A percentile compares a stretch with the other conserved stretches of the same genome.
Evolutionary conservation across 2,797 vertebrate species (phyloP).

Genomic region (Pangasius mekongensis): DNA sequence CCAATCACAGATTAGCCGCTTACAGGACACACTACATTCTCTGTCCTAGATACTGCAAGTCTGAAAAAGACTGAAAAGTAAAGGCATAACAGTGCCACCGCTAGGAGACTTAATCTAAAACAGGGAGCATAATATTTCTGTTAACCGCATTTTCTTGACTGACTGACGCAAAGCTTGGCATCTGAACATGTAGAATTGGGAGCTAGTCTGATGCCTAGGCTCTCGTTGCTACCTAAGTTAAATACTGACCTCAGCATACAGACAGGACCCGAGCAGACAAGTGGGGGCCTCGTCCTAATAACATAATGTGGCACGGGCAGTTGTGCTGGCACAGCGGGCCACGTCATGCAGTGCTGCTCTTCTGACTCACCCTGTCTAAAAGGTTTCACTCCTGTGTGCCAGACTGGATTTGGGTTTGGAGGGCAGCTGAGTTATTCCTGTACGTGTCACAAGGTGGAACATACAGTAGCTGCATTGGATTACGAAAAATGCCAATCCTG

Average conservation of each 20-base stretch:
- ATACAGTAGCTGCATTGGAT: neutral
- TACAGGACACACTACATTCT: constrained; percentile 51
- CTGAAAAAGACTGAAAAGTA: constrained; percentile 27
- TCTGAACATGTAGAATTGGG: constrained; percentile 3
- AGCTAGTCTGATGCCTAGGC: neutral
- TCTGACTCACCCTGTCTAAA: constrained; percentile 38
- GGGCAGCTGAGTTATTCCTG: constrained; percentile 15
- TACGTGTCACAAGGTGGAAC: constrained; percentile 5
- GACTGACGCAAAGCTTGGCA: neutral
- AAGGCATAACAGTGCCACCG: constrained; percentile 39
- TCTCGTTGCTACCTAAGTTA: constrained; percentile 48
- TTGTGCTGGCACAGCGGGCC: constrained; percentile 8
- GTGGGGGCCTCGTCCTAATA: constrained; percentile 19
- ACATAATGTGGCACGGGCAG: neutral
- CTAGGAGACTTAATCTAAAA: constrained; percentile 12
- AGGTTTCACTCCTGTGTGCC: constrained; percentile 36
- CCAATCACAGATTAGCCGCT: constrained; percentile 14
- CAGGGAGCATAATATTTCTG: neutral
- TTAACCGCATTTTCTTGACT: neutral
- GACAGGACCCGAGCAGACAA: constrained; percentile 30
- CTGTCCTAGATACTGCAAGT: constrained; percentile 65
- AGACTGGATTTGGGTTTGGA: constrained; percentile 11
- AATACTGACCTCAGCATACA: constrained; percentile 55
- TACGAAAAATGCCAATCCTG: neutral
- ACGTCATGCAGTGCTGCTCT: constrained; percentile 50